Evolutionary conservation across 2,113 vertebrate genomes (phyloP), one percentile per base, ranked within the genome.

Genomic region (Procavia capensis): DNA sequence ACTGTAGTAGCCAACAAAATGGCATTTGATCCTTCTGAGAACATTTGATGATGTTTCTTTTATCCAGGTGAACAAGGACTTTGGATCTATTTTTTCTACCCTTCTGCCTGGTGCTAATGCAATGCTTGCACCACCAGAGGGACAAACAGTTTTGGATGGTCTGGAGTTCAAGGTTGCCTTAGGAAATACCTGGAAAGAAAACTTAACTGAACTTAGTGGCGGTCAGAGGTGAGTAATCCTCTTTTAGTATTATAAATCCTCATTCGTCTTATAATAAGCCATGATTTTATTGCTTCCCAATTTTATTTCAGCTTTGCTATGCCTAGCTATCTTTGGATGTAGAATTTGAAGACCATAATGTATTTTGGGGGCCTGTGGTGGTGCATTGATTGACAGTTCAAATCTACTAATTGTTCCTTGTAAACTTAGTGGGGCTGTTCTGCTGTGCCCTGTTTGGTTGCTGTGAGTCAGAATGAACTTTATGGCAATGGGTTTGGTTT

Each of bases 131-230:
- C 97, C 99, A n/a, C 98, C 96, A 3, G 99, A 99, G 93, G 98
- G 94, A 5, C 63, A 98, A 1, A 98, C 98, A 3, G 97, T 98
- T 70, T 93, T 99, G 63, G 98, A 98, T 41, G 99, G 99, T 29
- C 97, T 99, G 34, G 99, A 99, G 97, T 99, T 99, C 97, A 99
- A 98, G 96, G 99, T 99, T 91, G 99, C 99, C 72, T 98, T 99
- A 96, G 99, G 99, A 91, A 99, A 99, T 80, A 99, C 98, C 14
- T 99, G 99, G 99, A 99, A 99, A 97, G 99, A 99, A 98, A 99
- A 99, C 96, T 98, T 99, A 93, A 99, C 99, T 10, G 99, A 99
- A 98, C 99, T 99, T 80, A 99, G 99, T 74, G 99, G 99, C 41
- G 99, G 99, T 63, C 99, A 99, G 97, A 99, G 99, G 99, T 99